phyloP scores from a whole-genome alignment of 2,797 vertebrate species.

The Myotis findleyi region DNA sequence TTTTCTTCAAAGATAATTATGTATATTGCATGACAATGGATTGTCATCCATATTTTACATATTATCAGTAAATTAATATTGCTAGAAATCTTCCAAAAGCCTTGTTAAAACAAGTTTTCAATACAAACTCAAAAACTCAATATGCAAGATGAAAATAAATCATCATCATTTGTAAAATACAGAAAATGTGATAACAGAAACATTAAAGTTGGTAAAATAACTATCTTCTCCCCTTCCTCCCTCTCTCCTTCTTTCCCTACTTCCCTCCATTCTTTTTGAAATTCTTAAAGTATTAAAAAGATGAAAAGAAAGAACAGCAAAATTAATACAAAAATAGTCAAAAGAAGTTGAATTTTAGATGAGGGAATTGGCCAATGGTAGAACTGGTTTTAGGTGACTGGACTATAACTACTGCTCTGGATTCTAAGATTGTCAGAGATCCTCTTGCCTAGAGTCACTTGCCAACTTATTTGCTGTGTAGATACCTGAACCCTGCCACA shows the following conservation, averaged over 20 bases:
- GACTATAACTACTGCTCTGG: not conserved
- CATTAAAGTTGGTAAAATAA: not conserved
- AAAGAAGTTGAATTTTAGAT: not conserved
- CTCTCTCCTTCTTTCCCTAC: accelerated
- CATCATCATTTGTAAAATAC: slow-evolving; percentile 17
- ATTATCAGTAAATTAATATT: slow-evolving; percentile 20
- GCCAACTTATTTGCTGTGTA: not conserved
- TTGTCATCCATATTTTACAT: not conserved
- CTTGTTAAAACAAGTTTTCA: slow-evolving; percentile 5
- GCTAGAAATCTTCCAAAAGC: not conserved
- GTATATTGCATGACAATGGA: not conserved
- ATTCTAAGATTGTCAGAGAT: not conserved
- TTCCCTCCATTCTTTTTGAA: not conserved
- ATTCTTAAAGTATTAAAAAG: slow-evolving; percentile 29
- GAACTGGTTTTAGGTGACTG: not conserved
- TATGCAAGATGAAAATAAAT: slow-evolving; percentile 38
- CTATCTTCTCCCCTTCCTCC: not conserved
- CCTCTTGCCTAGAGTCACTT: not conserved
- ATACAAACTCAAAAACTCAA: not conserved
- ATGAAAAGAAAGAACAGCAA: not conserved
- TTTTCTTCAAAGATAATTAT: slow-evolving; percentile 46
- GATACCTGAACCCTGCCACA: not conserved
- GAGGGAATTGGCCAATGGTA: not conserved
- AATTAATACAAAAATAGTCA: not conserved
- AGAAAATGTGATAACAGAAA: slow-evolving; percentile 3